Percentiles rank a stretch among this genome's conserved stretches.
These are phyloP conservation scores for Orthosia incerta DNA, from an alignment of 2,888 invertebrate genomes.

Conservation along the genomic window DNA sequence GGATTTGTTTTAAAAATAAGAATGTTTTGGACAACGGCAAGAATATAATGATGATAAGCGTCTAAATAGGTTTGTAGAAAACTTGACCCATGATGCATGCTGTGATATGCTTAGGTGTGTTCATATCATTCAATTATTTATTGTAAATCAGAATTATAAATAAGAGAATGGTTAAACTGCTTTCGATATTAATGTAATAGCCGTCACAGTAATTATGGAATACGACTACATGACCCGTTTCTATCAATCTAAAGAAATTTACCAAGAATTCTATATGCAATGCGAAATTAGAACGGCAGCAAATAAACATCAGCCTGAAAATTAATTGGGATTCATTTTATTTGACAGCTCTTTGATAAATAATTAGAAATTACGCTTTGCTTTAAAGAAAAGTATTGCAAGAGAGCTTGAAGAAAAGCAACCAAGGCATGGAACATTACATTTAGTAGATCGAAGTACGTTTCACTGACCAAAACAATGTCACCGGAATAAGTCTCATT, in stretches of 20 bases:
- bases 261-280: constrained; percentile 61
- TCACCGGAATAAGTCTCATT: neutral
- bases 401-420: neutral
- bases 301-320: constrained; percentile 25
- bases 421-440: neutral
- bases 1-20: neutral
- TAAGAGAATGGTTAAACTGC: neutral
- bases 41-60: too few species aligned
- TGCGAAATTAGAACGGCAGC: constrained; percentile 36
- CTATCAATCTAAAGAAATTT: constrained; percentile 65
- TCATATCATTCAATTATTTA: neutral
- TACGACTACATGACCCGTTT: constrained; percentile 62
- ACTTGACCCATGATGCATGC: too few species aligned
- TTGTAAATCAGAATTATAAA: neutral
- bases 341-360: constrained; percentile 42
- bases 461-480: neutral
- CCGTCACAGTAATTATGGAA: constrained; percentile 14
- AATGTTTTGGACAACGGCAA: neutral
- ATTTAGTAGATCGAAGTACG: neutral
- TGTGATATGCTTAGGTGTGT: neutral
- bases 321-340: constrained; percentile 32
- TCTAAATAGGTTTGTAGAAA: too few species aligned
- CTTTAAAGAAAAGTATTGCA: constrained; percentile 22
- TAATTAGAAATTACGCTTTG: constrained; percentile 6
- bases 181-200: constrained; percentile 2